phyloP scores from a whole-genome alignment of 2,113 vertebrate genomes.

The Leuciscus idus region DNA sequence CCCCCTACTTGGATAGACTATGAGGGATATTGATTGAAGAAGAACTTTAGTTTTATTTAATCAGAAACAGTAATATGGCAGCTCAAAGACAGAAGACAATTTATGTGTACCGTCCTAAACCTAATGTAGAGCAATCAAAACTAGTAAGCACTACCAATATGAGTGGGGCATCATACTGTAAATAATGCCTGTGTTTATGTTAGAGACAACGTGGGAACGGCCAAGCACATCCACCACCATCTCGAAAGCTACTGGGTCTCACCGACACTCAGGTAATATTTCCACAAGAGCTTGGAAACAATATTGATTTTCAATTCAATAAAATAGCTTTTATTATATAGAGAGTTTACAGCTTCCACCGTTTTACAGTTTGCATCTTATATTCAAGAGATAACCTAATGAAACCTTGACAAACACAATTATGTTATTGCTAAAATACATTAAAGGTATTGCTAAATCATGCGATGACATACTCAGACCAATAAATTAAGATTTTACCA shows the following conservation, averaged over 20 bases:
- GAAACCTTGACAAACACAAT: not conserved
- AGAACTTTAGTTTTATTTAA: not conserved
- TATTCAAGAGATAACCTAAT: not conserved
- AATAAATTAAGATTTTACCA: too few species aligned
- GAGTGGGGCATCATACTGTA: too few species aligned
- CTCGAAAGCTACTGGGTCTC: not conserved
- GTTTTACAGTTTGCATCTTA: not conserved
- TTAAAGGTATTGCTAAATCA: too few species aligned
- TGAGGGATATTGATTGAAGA: not conserved
- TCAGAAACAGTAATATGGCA: not conserved
- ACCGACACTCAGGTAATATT: slow-evolving; percentile 40
- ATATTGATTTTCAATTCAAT: not conserved
- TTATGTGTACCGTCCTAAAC: not conserved
- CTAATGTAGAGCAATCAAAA: not conserved
- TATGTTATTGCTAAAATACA: not conserved
- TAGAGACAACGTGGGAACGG: slow-evolving; percentile 45
- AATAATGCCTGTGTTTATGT: slow-evolving; percentile 28
- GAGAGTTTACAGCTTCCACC: not conserved
- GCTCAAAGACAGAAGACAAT: not conserved
- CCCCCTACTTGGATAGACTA: not conserved
- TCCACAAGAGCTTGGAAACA: not conserved
- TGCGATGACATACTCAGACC: too few species aligned
- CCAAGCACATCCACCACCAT: slow-evolving; percentile 5
- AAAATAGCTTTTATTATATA: not conserved
- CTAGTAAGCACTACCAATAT: not conserved